Evolutionary conservation across 2,113 vertebrate genomes (phyloP).

Genomic region (Ascaphus truei): DNA sequence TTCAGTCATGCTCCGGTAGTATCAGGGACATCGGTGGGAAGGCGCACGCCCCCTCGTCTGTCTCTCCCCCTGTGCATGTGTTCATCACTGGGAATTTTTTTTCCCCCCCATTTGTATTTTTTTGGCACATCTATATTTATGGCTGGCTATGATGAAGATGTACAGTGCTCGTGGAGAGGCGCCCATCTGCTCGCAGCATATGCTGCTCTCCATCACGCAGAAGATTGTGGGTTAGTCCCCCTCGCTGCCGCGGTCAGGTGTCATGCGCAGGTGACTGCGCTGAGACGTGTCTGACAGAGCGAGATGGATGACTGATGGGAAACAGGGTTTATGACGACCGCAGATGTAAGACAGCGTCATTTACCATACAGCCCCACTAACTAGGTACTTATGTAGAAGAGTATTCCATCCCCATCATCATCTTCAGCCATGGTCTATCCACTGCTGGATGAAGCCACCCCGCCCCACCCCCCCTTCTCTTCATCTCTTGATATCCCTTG

Average conservation of each 20-base stretch:
- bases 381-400: too few species aligned
- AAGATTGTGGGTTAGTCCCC: background rate
- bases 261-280: background rate
- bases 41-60: slow-evolving; percentile 3
- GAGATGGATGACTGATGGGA: too few species aligned
- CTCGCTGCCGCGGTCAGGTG: background rate
- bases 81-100: background rate
- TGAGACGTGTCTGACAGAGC: too few species aligned
- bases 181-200: slow-evolving; percentile 21
- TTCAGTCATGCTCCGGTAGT: slow-evolving; percentile 9
- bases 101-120: background rate
- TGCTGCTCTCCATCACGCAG: slow-evolving; percentile 10
- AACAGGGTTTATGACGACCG: too few species aligned
- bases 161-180: slow-evolving; percentile 3
- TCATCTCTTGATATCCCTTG: too few species aligned
- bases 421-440: too few species aligned
- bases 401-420: too few species aligned
- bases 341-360: too few species aligned
- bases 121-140: slow-evolving; percentile 10
- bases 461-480: too few species aligned
- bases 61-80: slow-evolving; percentile 4
- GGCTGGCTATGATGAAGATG: slow-evolving; percentile 4
- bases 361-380: too few species aligned
- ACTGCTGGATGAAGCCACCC: too few species aligned
- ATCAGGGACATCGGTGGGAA: background rate